Conservation (phyloP, 2,113 vertebrate genomes). For the Leptobrachium ailaonicum region DNA sequence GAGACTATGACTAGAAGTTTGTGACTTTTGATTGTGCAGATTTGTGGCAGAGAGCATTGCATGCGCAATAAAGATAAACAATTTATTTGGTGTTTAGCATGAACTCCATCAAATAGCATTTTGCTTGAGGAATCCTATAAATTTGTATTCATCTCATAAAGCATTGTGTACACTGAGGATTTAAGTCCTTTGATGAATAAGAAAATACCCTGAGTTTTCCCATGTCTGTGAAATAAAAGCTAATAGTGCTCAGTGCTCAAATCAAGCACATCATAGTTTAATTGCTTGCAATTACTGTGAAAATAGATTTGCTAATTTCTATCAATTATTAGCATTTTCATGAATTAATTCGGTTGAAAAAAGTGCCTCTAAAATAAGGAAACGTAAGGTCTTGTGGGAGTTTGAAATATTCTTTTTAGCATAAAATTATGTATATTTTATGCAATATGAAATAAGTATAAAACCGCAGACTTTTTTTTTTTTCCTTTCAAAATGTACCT, state of each 20-base stretch:
- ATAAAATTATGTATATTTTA: no score
- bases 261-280: conserved; percentile 29
- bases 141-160: conserved; percentile 4
- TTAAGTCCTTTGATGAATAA: neutral
- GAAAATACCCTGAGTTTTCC: conserved; percentile 13
- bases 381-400: neutral
- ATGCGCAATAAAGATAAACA: neutral
- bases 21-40: no score
- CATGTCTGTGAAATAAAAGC: conserved; percentile 29
- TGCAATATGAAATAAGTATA: no score
- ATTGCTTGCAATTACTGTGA: conserved; percentile 33
- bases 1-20: no score
- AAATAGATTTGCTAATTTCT: conserved; percentile 44
- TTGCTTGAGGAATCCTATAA: neutral
- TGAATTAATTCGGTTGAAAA: conserved; percentile 22
- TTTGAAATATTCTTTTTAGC: neutral
- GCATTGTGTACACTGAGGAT: neutral
- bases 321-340: conserved; percentile 39
- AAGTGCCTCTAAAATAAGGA: neutral
- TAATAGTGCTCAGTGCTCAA: conserved; percentile 21
- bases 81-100: neutral
- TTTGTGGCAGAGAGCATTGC: no score
- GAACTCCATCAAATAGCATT: neutral
- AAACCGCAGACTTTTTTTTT: no score
- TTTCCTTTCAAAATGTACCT: no score